A percentile compares a stretch with the other conserved stretches of the same genome.
Evolutionary conservation across 2,888 invertebrate species (phyloP).

Genomic region (Mallateleia sp.): DNA sequence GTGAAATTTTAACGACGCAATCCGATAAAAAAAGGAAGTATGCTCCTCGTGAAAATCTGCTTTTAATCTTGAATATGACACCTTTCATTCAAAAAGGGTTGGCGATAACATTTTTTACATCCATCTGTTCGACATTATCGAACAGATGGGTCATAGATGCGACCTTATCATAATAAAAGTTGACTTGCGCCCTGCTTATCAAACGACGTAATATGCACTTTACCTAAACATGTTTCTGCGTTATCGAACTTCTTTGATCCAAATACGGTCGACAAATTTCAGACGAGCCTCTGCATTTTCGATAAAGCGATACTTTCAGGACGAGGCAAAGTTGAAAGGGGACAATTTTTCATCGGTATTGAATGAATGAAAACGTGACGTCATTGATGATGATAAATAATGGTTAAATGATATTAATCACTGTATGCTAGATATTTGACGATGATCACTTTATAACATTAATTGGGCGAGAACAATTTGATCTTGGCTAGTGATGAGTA

Average conservation of each 20-base stretch:
- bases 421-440: too few species aligned
- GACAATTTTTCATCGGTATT: conserved; percentile 19
- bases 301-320: conserved; percentile 29
- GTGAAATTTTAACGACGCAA: conserved; percentile 16
- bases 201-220: conserved; percentile 47
- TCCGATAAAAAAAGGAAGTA: too few species aligned
- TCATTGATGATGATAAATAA: conserved; percentile 9
- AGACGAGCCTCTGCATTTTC: conserved; percentile 6
- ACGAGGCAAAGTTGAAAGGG: background rate
- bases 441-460: too few species aligned
- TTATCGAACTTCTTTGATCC: conserved; percentile 48
- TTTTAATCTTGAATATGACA: conserved; percentile 37
- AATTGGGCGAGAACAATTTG: too few species aligned
- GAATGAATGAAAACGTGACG: background rate
- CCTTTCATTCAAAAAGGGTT: conserved; percentile 2
- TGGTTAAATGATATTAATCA: background rate
- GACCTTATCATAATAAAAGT: conserved; percentile 60
- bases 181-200: conserved; percentile 42
- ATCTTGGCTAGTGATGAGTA: too few species aligned
- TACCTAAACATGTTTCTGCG: conserved; percentile 49
- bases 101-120: conserved; percentile 47
- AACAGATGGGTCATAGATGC: conserved; percentile 40
- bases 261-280: conserved; percentile 45
- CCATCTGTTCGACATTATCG: conserved; percentile 54
- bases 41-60: conserved; percentile 17